These are phyloP conservation scores for Borostomias antarcticus DNA, from an alignment of 2,797 vertebrate species.

Conservation along the genomic window DNA sequence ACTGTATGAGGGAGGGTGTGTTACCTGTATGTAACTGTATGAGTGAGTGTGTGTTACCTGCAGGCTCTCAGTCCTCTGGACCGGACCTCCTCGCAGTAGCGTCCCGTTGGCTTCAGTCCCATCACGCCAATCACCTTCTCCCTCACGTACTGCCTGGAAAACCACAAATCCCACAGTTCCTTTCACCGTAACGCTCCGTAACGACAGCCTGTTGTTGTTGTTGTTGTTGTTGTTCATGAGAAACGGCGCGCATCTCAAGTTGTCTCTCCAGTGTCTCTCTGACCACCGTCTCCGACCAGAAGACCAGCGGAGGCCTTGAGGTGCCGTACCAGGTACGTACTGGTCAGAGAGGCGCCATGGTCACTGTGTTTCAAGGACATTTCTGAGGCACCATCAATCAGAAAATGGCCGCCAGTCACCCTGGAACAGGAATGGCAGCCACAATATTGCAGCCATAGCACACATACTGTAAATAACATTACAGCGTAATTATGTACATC, in stretches of 20 bases:
- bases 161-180: conserved; percentile 1
- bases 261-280: not conserved
- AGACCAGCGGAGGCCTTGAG: too few species aligned
- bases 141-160: conserved; percentile 89
- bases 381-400: too few species aligned
- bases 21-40: not conserved
- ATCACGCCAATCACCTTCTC: conserved; percentile 92
- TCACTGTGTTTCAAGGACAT: too few species aligned
- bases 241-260: too few species aligned
- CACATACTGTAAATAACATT: not conserved
- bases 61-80: conserved; percentile 90
- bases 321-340: too few species aligned
- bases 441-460: not conserved
- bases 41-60: conserved; percentile 75
- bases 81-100: conserved; percentile 87
- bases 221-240: too few species aligned
- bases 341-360: too few species aligned
- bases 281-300: too few species aligned
- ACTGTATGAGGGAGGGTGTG: not conserved
- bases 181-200: not conserved
- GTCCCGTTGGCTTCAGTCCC: conserved; percentile 94
- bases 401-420: too few species aligned
- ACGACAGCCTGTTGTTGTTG: too few species aligned
- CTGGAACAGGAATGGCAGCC: too few species aligned
- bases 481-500: too few species aligned